Percentiles rank a stretch among this genome's conserved stretches.
These are phyloP conservation scores for Harpegnathos saltator DNA, from an alignment of 1,140 invertebrate species.

Conservation along the genomic window DNA sequence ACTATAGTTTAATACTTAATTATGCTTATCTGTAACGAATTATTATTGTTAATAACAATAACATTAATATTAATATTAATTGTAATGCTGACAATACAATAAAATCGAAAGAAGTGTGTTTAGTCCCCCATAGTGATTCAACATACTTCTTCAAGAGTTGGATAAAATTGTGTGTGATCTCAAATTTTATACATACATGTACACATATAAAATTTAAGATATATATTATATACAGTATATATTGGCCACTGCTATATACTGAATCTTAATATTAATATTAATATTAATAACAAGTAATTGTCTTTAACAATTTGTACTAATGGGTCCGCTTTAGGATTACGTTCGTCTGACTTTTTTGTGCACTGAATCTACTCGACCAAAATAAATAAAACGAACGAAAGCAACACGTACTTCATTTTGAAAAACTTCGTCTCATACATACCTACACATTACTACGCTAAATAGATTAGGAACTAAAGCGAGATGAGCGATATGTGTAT, in stretches of 20 bases:
- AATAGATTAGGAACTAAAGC: too few species aligned
- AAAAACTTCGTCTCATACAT: not conserved
- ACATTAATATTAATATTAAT: slow-evolving; percentile 6
- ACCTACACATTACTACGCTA: too few species aligned
- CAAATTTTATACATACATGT: not conserved
- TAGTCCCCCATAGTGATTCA: not conserved
- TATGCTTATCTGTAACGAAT: not conserved
- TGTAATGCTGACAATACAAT: not conserved
- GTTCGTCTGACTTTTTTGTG: not conserved
- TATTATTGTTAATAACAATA: not conserved
- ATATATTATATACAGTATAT: too few species aligned
- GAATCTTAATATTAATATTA: slow-evolving; percentile 10
- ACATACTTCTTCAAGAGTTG: not conserved
- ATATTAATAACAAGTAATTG: slow-evolving; percentile 1
- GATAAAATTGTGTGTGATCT: not conserved
- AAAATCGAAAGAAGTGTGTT: slow-evolving; percentile 13
- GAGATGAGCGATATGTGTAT: too few species aligned
- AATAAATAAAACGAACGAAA: not conserved
- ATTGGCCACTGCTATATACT: too few species aligned
- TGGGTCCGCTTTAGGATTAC: not conserved
- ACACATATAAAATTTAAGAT: too few species aligned
- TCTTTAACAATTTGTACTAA: slow-evolving; percentile 39
- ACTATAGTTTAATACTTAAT: too few species aligned
- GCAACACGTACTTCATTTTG: not conserved
- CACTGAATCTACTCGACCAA: not conserved